phyloP scores from a whole-genome alignment of 2,888 invertebrate genomes.

The Omphaloscelis lunosa region DNA sequence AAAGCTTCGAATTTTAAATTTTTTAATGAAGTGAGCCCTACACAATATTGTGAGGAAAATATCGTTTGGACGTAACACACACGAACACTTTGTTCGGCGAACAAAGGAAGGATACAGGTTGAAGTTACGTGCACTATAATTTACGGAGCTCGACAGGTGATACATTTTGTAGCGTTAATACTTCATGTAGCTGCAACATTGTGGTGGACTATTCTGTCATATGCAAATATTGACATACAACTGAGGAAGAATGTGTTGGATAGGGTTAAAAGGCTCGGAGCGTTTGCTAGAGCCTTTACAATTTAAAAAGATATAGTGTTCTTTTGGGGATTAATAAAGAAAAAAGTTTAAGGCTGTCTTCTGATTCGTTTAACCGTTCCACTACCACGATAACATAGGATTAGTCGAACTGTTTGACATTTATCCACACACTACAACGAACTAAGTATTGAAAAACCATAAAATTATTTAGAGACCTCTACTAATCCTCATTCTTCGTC shows the following conservation, averaged over 20 bases:
- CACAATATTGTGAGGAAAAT: slow-evolving; percentile 86
- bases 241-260: not conserved
- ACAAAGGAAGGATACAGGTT: slow-evolving; percentile 40
- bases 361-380: not conserved
- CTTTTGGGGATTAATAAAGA: not conserved
- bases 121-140: slow-evolving; percentile 39
- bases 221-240: slow-evolving; percentile 14
- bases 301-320: not conserved
- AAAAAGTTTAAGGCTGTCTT: not conserved
- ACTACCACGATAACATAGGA: slow-evolving; percentile 39
- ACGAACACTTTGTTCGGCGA: slow-evolving; percentile 65
- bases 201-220: slow-evolving; percentile 9
- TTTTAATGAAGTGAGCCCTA: slow-evolving; percentile 88
- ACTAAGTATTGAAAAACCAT: slow-evolving; percentile 50
- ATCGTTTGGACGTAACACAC: slow-evolving; percentile 75
- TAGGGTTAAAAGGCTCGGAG: too few relatives aligned
- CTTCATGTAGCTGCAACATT: slow-evolving; percentile 13
- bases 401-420: slow-evolving; percentile 40
- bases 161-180: slow-evolving; percentile 40
- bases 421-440: slow-evolving; percentile 18
- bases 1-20: slow-evolving; percentile 86
- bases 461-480: slow-evolving; percentile 35
- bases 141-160: slow-evolving; percentile 31
- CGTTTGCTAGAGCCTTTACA: not conserved
- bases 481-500: slow-evolving; percentile 24